Conservation (phyloP, 2,113 vertebrate genomes). For the Pelodiscus sinensis region DNA sequence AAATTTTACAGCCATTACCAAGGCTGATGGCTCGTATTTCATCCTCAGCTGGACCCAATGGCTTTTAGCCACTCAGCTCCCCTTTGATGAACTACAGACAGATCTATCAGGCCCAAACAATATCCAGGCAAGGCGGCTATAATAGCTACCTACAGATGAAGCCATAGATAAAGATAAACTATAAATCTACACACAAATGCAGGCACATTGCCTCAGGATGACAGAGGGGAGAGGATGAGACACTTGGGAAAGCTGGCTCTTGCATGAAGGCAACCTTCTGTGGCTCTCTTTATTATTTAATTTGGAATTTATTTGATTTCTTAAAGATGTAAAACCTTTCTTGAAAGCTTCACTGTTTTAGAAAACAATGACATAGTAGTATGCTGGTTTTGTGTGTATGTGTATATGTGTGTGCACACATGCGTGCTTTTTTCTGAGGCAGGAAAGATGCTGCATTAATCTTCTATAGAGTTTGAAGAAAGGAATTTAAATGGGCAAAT, state of each 20-base stretch:
- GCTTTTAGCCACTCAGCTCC: constrained; percentile 89
- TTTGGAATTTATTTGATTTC: constrained; percentile 55
- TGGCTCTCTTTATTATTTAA: neutral
- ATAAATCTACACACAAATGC: constrained; percentile 92
- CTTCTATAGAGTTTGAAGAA: constrained; percentile 7
- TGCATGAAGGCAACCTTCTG: constrained; percentile 55
- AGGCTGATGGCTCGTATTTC: constrained; percentile 99
- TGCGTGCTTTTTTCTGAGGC: neutral
- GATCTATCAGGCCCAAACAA: constrained; percentile 95
- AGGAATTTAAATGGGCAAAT: constrained; percentile 15
- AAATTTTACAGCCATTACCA: constrained; percentile 99
- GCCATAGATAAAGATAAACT: constrained; percentile 98
- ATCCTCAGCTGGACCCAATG: constrained; percentile 98
- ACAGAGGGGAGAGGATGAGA: constrained; percentile 74
- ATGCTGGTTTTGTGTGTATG: neutral
- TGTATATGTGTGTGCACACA: neutral
- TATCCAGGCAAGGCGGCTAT: constrained; percentile 90
- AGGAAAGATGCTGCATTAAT: neutral
- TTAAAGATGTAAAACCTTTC: constrained; percentile 45
- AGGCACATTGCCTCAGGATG: constrained; percentile 79
- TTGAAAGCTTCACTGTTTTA: constrained; percentile 18
- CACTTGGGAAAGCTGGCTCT: constrained; percentile 64
- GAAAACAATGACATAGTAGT: constrained; percentile 35
- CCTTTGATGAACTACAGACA: constrained; percentile 92
- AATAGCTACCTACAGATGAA: constrained; percentile 98